These are phyloP conservation scores for Drosophila carrolli DNA, from an alignment of 1,140 invertebrate genomes.

Conservation along the genomic window DNA sequence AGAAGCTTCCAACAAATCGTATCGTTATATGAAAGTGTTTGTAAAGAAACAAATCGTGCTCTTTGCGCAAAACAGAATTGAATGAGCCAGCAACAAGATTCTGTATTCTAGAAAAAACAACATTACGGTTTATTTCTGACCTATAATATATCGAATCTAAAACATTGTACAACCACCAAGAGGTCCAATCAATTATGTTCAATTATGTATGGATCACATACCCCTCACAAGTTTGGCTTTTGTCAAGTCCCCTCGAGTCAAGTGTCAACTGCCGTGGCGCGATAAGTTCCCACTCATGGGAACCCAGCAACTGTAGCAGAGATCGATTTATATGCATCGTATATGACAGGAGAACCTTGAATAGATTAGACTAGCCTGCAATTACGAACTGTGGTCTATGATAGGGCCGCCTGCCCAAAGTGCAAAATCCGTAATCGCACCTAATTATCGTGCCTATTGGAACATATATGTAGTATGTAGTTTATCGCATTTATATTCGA, in stretches of 20 bases:
- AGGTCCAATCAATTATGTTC: constrained; percentile 76
- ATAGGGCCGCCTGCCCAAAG: constrained; percentile 62
- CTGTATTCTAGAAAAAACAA: background rate
- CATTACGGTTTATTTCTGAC: background rate
- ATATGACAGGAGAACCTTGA: constrained; percentile 39
- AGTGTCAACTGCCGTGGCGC: constrained; percentile 59
- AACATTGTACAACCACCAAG: constrained; percentile 28
- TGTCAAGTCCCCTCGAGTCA: constrained; percentile 29
- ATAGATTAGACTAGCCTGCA: constrained; percentile 57
- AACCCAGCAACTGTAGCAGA: constrained; percentile 53
- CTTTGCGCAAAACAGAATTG: too few relatives aligned
- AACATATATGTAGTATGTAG: constrained; percentile 16
- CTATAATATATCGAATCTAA: constrained; percentile 12
- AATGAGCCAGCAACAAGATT: background rate
- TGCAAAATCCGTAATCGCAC: constrained; percentile 63
- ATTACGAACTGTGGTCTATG: constrained; percentile 26
- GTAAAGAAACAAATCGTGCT: background rate
- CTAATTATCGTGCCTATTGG: constrained; percentile 34
- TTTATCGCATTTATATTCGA: constrained; percentile 60
- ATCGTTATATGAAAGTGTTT: background rate
- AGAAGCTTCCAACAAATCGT: background rate
- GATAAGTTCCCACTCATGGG: constrained; percentile 60
- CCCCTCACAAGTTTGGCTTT: constrained; percentile 7
- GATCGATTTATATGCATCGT: constrained; percentile 30
- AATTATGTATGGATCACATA: constrained; percentile 60